Conservation (phyloP, 2,113 vertebrate species). For the Aptenodytes patagonicus region DNA sequence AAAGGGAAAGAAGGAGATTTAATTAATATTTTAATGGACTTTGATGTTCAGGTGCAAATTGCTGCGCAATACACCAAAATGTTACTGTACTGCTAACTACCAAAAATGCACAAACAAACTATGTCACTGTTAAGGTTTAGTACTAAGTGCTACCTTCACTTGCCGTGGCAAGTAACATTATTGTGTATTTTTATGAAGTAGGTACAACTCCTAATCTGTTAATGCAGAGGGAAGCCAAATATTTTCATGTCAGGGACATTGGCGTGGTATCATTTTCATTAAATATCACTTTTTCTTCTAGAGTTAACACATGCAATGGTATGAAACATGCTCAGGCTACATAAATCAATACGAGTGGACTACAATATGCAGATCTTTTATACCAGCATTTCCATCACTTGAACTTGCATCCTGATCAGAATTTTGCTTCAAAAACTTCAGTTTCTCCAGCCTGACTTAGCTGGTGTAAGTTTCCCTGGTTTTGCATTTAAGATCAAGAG, state of each 20-base stretch:
- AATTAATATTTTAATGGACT: not conserved
- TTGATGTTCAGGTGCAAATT: slow-evolving; percentile 2
- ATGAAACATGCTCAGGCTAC: not conserved
- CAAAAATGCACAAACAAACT: not conserved
- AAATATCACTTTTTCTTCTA: not conserved
- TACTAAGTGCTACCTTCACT: not conserved
- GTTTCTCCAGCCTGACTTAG: not conserved
- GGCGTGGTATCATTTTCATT: not conserved
- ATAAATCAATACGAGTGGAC: not conserved
- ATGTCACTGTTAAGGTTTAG: not conserved
- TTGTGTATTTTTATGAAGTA: not conserved
- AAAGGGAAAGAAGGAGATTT: not conserved
- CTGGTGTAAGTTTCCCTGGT: not conserved
- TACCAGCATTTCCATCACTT: not conserved
- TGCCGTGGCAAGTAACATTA: not conserved
- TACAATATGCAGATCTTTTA: not conserved
- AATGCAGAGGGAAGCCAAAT: not conserved
- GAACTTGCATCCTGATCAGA: not conserved
- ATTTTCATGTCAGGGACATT: not conserved
- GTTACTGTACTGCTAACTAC: not conserved
- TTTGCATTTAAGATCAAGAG: not conserved
- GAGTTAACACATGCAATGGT: not conserved
- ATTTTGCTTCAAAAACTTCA: not conserved
- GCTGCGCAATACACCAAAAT: not conserved
- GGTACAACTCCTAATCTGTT: not conserved